phyloP scores from a whole-genome alignment of 2,888 invertebrate genomes.

The Harpagoxenus sublaevis region DNA sequence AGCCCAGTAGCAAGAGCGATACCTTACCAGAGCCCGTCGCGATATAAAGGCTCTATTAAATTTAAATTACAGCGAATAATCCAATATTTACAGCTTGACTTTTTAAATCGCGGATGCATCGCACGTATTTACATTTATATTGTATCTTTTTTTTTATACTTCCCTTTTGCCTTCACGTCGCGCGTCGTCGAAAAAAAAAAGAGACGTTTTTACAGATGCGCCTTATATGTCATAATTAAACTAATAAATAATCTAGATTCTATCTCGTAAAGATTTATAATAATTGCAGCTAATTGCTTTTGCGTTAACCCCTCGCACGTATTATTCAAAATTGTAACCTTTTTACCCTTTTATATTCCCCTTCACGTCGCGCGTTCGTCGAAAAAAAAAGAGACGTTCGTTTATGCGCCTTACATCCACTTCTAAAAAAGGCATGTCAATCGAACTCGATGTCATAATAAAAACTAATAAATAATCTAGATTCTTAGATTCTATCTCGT shows the following conservation, averaged over 20 bases:
- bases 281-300: conserved; percentile 30
- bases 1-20: conserved; percentile 54
- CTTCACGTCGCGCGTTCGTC: background rate
- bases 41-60: conserved; percentile 43
- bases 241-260: background rate
- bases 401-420: too few species aligned
- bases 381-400: background rate
- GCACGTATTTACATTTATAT: background rate
- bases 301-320: background rate
- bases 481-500: background rate
- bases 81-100: conserved; percentile 7
- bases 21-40: conserved; percentile 26
- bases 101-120: background rate
- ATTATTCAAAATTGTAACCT: background rate
- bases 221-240: too few species aligned
- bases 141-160: background rate
- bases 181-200: background rate
- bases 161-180: background rate
- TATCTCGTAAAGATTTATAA: background rate
- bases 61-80: conserved; percentile 46
- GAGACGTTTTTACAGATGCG: too few species aligned
- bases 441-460: too few species aligned
- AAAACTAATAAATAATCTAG: background rate
- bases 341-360: too few species aligned
- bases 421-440: too few species aligned